These are phyloP conservation scores for Drosophila buzzatii DNA, from an alignment of 2,888 invertebrate species.

Conservation along the genomic window DNA sequence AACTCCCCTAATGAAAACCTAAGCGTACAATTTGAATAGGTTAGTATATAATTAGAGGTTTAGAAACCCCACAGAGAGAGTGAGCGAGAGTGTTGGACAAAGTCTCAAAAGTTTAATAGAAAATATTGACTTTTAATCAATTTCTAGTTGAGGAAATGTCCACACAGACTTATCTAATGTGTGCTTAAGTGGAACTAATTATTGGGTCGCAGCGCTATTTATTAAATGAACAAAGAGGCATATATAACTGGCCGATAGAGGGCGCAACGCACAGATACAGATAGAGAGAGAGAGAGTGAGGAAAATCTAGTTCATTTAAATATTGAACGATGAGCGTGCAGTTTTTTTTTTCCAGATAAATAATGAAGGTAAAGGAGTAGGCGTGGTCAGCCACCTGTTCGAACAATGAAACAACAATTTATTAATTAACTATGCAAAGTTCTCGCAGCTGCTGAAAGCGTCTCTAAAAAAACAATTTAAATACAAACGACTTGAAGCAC, in stretches of 20 bases:
- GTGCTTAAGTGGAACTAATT: slow-evolving; percentile 71
- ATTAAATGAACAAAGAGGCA: slow-evolving; percentile 29
- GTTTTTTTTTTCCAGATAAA: slow-evolving; percentile 10
- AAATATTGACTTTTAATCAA: slow-evolving; percentile 58
- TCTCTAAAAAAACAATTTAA: slow-evolving; percentile 31
- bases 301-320: slow-evolving; percentile 66
- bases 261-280: slow-evolving; percentile 8
- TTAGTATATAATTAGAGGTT: slow-evolving; percentile 32
- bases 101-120: slow-evolving; percentile 18
- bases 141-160: slow-evolving; percentile 48
- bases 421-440: slow-evolving; percentile 75
- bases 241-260: slow-evolving; percentile 29
- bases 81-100: neutral
- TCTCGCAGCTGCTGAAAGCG: slow-evolving; percentile 42
- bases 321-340: slow-evolving; percentile 62
- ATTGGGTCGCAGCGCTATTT: slow-evolving; percentile 47
- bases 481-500: slow-evolving; percentile 47
- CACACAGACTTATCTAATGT: slow-evolving; percentile 65
- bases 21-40: slow-evolving; percentile 13
- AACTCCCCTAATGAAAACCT: neutral
- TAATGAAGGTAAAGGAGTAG: neutral
- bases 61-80: slow-evolving; percentile 12
- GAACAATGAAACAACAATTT: slow-evolving; percentile 56
- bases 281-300: neutral
- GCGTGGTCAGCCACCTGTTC: slow-evolving; percentile 41